phyloP scores from a whole-genome alignment of 2,113 vertebrate genomes.

The Macquaria ambigua region DNA sequence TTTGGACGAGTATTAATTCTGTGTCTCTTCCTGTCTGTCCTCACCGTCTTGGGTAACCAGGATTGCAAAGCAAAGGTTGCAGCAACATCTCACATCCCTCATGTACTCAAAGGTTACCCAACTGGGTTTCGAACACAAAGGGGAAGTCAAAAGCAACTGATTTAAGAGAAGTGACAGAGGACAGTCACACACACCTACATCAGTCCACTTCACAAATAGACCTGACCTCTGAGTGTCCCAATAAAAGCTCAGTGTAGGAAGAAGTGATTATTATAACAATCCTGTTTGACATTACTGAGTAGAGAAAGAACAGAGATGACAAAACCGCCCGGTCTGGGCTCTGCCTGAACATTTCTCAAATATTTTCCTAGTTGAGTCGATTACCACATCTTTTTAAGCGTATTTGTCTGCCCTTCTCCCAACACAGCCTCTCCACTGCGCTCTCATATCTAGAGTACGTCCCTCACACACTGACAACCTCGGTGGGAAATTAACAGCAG shows the following conservation, averaged over 20 bases:
- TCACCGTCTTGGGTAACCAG: conserved; percentile 14
- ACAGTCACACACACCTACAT: neutral
- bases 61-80: conserved; percentile 27
- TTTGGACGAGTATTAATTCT: neutral
- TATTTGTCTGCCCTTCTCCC: conserved; percentile 39
- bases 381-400: conserved; percentile 64
- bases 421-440: conserved; percentile 26
- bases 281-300: conserved; percentile 46
- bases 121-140: neutral
- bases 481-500: conserved; percentile 30
- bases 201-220: neutral
- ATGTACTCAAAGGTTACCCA: conserved; percentile 5
- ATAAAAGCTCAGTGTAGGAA: conserved; percentile 6
- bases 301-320: conserved; percentile 65
- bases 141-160: conserved; percentile 6
- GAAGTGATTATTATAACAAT: conserved; percentile 38
- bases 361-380: conserved; percentile 79
- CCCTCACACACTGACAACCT: conserved; percentile 10
- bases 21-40: neutral
- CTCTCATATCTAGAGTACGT: conserved; percentile 22
- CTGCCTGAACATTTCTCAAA: conserved; percentile 74
- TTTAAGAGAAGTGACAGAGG: neutral
- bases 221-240: conserved; percentile 16
- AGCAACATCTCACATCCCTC: neutral
- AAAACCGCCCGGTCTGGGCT: conserved; percentile 70